Percentiles rank a stretch among this genome's conserved stretches.
phyloP scores from a whole-genome alignment of 2,888 invertebrate genomes.

The Parnassius orleans region DNA sequence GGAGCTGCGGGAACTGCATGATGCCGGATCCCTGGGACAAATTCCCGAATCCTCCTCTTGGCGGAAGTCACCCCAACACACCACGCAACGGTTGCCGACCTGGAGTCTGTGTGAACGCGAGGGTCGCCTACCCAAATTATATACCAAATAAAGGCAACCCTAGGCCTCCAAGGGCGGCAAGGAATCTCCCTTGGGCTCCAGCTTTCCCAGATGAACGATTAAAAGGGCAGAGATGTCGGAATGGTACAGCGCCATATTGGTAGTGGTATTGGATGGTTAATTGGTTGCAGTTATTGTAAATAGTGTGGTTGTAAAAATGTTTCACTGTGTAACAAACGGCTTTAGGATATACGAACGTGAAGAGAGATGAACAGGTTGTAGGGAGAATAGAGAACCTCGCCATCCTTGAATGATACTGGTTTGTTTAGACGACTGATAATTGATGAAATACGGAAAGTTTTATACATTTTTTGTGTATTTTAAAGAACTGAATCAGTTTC shows the following conservation, averaged over 20 bases:
- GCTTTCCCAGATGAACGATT: conserved; percentile 63
- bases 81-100: conserved; percentile 68
- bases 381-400: no score
- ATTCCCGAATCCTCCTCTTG: conserved; percentile 52
- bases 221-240: conserved; percentile 65
- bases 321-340: background rate
- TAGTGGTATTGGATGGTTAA: conserved; percentile 36
- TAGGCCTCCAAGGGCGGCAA: conserved; percentile 55
- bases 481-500: no score
- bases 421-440: background rate
- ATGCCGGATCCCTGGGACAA: conserved; percentile 63
- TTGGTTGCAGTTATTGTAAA: background rate
- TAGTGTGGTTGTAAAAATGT: conserved; percentile 4
- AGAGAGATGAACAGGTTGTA: no score
- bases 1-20: conserved; percentile 61
- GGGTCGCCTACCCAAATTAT: conserved; percentile 51
- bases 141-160: conserved; percentile 51
- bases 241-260: conserved; percentile 68
- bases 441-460: background rate
- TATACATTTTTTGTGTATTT: background rate
- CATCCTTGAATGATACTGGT: no score
- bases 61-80: conserved; percentile 56
- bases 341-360: background rate
- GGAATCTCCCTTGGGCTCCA: conserved; percentile 67
- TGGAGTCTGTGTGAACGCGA: conserved; percentile 54